Percentiles rank a stretch among this genome's conserved stretches.
Evolutionary conservation across 2,113 vertebrate species (phyloP).

Genomic region (Ovibos moschatus): DNA sequence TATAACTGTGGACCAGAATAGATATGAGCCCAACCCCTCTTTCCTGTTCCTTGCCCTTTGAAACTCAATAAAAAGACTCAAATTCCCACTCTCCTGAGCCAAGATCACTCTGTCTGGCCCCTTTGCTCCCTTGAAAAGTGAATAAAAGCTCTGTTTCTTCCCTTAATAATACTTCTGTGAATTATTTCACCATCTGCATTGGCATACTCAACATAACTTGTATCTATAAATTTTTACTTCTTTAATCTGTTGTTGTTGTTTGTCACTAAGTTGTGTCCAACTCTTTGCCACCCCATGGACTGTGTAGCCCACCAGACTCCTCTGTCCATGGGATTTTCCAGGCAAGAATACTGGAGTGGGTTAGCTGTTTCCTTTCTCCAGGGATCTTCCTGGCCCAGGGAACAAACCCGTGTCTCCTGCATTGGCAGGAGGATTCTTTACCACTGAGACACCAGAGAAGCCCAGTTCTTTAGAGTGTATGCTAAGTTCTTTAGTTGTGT

Average conservation of each 20-base stretch:
- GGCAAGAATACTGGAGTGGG: neutral
- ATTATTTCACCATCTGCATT: neutral
- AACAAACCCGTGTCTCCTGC: neutral
- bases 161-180: neutral
- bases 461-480: neutral
- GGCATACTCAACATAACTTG: neutral
- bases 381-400: neutral
- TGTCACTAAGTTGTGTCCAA: neutral
- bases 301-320: neutral
- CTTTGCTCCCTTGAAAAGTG: neutral
- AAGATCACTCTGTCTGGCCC: neutral
- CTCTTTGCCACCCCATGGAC: neutral
- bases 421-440: neutral
- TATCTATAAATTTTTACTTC: neutral
- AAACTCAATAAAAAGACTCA: neutral
- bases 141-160: neutral
- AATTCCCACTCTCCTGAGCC: neutral
- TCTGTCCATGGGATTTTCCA: neutral
- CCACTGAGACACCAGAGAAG: neutral
- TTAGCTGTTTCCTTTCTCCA: neutral
- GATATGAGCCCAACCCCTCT: neutral
- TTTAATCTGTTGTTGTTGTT: neutral
- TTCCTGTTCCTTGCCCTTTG: neutral
- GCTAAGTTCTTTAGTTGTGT: neutral
- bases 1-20: neutral